Conservation (phyloP, 2,888 invertebrate genomes). For the Scaptomyza reducta region DNA sequence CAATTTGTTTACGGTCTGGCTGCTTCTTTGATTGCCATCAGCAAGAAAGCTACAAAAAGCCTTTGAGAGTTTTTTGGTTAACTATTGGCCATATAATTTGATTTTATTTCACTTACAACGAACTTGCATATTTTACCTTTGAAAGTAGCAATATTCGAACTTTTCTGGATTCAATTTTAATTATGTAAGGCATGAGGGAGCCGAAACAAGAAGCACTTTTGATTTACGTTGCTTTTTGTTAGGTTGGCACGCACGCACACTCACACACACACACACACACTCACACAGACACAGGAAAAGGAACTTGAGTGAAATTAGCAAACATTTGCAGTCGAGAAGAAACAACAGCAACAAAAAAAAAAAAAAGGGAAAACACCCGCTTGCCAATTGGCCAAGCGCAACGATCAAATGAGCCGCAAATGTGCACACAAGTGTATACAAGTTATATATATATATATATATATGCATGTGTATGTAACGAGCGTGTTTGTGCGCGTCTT, state of each 20-base stretch:
- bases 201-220: constrained; percentile 12
- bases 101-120: background rate
- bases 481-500: constrained; percentile 1
- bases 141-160: constrained; percentile 7
- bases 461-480: background rate
- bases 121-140: background rate
- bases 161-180: constrained; percentile 25
- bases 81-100: background rate
- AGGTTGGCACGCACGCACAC: constrained; percentile 7
- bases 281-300: constrained; percentile 15
- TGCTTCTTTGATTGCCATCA: background rate
- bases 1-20: background rate
- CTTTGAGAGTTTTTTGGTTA: too few relatives aligned
- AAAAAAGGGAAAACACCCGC: constrained; percentile 13
- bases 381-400: constrained; percentile 69
- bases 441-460: constrained; percentile 17
- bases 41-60: background rate
- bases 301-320: constrained; percentile 72
- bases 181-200: constrained; percentile 20
- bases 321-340: constrained; percentile 57
- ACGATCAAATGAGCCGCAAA: constrained; percentile 77
- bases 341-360: constrained; percentile 1
- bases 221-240: constrained; percentile 32
- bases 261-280: constrained; percentile 6
- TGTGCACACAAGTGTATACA: constrained; percentile 63